Conservation (phyloP, 2,113 vertebrate genomes). For the Podiceps cristatus region DNA sequence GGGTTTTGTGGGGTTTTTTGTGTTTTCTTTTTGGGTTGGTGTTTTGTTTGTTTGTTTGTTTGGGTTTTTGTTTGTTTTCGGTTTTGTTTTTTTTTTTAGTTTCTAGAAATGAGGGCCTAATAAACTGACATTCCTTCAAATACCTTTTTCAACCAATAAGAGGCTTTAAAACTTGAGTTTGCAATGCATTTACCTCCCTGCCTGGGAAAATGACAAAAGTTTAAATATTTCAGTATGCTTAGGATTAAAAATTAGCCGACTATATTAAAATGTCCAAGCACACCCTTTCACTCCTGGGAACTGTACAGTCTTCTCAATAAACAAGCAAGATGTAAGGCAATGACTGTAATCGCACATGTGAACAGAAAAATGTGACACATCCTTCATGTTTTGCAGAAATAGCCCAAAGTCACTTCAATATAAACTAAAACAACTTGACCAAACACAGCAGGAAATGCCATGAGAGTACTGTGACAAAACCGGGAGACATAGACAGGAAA, state of each 20-base stretch:
- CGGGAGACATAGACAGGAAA: background rate
- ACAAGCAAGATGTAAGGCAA: background rate
- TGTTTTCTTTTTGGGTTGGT: too few relatives aligned
- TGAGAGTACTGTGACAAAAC: background rate
- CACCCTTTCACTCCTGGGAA: background rate
- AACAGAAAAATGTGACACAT: background rate
- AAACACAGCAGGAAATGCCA: background rate
- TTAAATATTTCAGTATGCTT: background rate
- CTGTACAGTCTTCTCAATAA: background rate
- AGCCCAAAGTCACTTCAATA: background rate
- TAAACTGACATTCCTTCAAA: background rate
- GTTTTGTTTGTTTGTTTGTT: too few relatives aligned
- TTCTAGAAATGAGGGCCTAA: background rate
- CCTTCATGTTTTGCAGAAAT: background rate
- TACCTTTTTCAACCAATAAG: background rate
- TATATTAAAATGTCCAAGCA: background rate
- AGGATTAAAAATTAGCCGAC: background rate
- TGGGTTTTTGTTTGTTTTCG: too few relatives aligned
- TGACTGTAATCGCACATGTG: background rate
- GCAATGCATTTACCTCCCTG: background rate
- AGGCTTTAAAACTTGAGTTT: background rate
- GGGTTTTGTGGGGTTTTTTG: too few relatives aligned
- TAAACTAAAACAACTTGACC: background rate
- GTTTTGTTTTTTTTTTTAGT: background rate
- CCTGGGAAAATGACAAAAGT: background rate